These are phyloP conservation scores for Microcebus murinus DNA, from an alignment of 2,113 vertebrate species.

Conservation along the genomic window DNA sequence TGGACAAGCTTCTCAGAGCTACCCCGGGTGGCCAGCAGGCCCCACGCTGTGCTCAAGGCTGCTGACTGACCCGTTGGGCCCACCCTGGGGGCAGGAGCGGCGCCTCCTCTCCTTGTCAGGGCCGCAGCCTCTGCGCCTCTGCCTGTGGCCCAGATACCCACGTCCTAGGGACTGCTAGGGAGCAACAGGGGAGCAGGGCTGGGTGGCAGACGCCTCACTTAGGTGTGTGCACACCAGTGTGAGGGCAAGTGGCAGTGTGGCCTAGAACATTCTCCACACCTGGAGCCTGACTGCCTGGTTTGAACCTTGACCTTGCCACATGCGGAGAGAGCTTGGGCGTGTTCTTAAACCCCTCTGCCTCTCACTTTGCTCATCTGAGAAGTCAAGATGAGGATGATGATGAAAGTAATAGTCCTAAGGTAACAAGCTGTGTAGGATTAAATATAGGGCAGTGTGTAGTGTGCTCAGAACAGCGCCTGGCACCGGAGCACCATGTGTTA, in stretches of 20 bases:
- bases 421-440: not conserved
- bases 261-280: not conserved
- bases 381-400: not conserved
- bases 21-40: not conserved
- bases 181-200: not conserved
- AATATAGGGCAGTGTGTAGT: no score
- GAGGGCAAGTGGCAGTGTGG: not conserved
- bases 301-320: not conserved
- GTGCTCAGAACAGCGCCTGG: no score
- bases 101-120: not conserved
- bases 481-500: not conserved
- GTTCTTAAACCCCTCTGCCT: not conserved
- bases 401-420: not conserved
- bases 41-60: not conserved
- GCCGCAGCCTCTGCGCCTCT: not conserved
- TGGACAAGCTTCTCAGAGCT: not conserved
- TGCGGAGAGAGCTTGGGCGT: not conserved
- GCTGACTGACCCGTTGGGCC: not conserved
- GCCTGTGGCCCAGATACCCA: not conserved
- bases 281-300: not conserved
- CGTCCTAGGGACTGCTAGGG: not conserved
- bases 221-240: fast-evolving
- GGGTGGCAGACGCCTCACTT: fast-evolving
- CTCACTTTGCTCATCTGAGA: not conserved
- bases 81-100: not conserved